These are phyloP conservation scores for Timema podura DNA, from an alignment of 2,888 invertebrate species.

Conservation along the genomic window DNA sequence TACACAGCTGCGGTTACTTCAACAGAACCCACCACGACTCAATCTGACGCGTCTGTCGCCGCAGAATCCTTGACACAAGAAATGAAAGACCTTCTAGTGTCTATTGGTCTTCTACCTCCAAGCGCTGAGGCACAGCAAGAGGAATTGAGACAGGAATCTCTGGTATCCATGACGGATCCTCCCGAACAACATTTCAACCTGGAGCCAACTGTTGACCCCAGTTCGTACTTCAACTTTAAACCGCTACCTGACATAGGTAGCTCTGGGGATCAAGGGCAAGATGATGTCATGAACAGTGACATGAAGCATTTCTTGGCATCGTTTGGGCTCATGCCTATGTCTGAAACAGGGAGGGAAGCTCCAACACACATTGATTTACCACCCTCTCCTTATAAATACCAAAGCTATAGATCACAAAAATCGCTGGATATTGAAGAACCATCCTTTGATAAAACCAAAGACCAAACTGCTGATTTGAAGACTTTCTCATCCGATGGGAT, in stretches of 20 bases:
- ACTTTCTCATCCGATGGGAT: constrained; percentile 9
- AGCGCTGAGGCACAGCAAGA: constrained; percentile 17
- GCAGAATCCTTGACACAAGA: constrained; percentile 32
- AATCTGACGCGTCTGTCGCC: constrained; percentile 31
- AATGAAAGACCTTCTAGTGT: constrained; percentile 27
- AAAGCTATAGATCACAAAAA: constrained; percentile 22
- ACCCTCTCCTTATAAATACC: neutral
- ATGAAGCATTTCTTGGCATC: constrained; percentile 47
- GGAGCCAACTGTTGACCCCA: constrained; percentile 35
- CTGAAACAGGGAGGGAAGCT: constrained; percentile 4
- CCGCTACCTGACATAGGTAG: constrained; percentile 40
- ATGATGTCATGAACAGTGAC: constrained; percentile 36
- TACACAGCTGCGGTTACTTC: neutral
- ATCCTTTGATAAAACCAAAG: constrained; percentile 14
- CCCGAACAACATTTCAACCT: neutral
- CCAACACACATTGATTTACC: neutral
- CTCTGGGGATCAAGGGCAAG: constrained; percentile 8
- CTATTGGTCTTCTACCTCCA: constrained; percentile 26
- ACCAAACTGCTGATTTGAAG: constrained; percentile 8
- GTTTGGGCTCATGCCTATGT: constrained; percentile 43
- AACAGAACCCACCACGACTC: constrained; percentile 17
- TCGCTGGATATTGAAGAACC: constrained; percentile 18
- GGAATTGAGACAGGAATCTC: neutral
- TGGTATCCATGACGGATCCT: neutral
- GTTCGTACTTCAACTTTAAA: constrained; percentile 46